phyloP scores from a whole-genome alignment of 2,888 invertebrate species.

The Psylliodes chrysocephalus region DNA sequence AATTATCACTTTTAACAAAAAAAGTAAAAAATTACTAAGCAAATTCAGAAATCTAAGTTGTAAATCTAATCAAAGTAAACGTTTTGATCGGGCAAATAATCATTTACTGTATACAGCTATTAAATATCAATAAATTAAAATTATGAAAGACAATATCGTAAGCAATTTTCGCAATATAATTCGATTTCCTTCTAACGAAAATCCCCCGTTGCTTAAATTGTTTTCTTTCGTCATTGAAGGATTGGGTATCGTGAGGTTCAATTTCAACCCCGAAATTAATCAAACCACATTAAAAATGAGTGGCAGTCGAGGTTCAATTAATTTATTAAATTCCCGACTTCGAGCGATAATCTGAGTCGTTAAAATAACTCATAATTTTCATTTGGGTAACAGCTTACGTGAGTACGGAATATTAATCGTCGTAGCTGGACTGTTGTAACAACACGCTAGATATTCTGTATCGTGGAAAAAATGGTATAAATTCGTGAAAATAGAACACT shows the following conservation, averaged over 20 bases:
- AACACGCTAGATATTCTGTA: constrained; percentile 23
- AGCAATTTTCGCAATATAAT: neutral
- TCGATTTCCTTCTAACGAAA: neutral
- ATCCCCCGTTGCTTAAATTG: constrained; percentile 4
- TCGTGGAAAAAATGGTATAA: neutral
- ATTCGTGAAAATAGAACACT: neutral
- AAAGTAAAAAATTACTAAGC: too few species aligned
- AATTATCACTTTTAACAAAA: too few species aligned
- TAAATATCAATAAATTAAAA: neutral
- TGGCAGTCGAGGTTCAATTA: constrained; percentile 32
- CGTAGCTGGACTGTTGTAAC: constrained; percentile 18
- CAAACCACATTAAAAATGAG: constrained; percentile 23
- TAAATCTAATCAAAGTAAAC: too few species aligned
- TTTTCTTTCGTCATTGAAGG: constrained; percentile 16
- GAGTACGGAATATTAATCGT: constrained; percentile 39
- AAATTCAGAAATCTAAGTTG: too few species aligned
- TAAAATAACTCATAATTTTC: constrained; percentile 41
- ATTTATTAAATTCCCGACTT: constrained; percentile 38
- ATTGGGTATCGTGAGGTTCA: constrained; percentile 16
- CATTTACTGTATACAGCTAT: too few species aligned
- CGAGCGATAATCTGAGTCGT: constrained; percentile 34
- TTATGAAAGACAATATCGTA: neutral
- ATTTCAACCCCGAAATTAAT: constrained; percentile 22
- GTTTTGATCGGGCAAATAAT: too few species aligned
- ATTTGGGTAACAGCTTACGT: constrained; percentile 41